phyloP scores from a whole-genome alignment of 2,888 invertebrate species.

The Thymelicus acteon region DNA sequence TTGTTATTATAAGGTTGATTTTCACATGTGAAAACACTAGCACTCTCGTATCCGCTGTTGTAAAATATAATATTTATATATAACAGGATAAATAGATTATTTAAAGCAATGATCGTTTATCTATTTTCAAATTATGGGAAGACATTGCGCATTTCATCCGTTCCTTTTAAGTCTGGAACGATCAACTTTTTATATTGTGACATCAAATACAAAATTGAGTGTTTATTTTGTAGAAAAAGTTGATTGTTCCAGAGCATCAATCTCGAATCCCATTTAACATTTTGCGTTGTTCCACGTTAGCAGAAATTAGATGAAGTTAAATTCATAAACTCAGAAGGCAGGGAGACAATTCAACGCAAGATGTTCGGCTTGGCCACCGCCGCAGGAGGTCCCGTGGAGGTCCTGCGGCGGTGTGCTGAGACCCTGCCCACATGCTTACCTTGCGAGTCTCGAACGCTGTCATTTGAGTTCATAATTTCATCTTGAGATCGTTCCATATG shows the following conservation, averaged over 20 bases:
- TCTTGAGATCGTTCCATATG: conserved; percentile 94
- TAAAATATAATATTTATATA: conserved; percentile 78
- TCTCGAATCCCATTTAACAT: conserved; percentile 72
- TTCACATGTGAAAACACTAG: conserved; percentile 86
- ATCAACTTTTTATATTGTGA: conserved; percentile 61
- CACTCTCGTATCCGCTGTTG: conserved; percentile 81
- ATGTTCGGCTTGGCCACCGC: conserved; percentile 55
- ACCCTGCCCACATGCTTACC: conserved; percentile 86
- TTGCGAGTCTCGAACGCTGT: conserved; percentile 95
- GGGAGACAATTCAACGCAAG: conserved; percentile 61
- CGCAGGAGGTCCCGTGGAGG: conserved; percentile 18
- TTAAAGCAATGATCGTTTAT: conserved; percentile 79
- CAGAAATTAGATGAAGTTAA: conserved; percentile 23
- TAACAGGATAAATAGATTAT: conserved; percentile 77
- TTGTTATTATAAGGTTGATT: conserved; percentile 73
- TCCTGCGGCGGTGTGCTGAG: conserved; percentile 46
- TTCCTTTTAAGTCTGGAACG: conserved; percentile 78
- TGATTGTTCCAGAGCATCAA: conserved; percentile 71
- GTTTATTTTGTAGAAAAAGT: conserved; percentile 49
- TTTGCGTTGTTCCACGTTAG: conserved; percentile 55
- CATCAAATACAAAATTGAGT: conserved; percentile 12
- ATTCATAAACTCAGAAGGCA: conserved; percentile 20
- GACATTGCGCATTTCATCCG: conserved; percentile 86
- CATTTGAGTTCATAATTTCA: conserved; percentile 94
- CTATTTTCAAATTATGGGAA: conserved; percentile 83